Evolutionary conservation across 2,113 vertebrate genomes (phyloP).

Genomic region (Centropus unirufus): DNA sequence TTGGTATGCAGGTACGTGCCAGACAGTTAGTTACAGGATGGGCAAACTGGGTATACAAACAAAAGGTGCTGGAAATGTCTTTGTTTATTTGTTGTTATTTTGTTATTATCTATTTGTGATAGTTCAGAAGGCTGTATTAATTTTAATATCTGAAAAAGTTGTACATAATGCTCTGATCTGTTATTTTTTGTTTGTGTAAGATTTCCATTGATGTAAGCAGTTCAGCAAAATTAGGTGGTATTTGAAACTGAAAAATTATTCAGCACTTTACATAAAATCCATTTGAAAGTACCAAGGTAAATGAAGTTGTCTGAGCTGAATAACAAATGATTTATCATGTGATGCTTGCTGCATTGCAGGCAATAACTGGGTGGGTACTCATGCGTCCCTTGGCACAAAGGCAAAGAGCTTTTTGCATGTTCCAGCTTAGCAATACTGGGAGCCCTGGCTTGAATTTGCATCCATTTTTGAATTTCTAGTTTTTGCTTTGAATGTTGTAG

Average conservation of each 20-base stretch:
- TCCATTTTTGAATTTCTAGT: not conserved
- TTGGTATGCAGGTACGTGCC: not conserved
- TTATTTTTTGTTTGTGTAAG: not conserved
- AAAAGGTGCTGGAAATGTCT: not conserved
- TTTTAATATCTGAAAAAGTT: not conserved
- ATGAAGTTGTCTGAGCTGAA: not conserved
- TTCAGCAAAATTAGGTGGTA: not conserved
- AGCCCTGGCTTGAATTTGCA: not conserved
- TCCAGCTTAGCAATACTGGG: not conserved
- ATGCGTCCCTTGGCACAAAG: not conserved
- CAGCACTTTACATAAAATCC: not conserved
- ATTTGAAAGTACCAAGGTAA: not conserved
- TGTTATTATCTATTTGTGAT: not conserved
- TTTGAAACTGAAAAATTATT: not conserved
- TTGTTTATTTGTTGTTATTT: not conserved
- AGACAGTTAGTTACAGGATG: not conserved
- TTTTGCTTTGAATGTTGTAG: not conserved
- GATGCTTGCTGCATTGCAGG: not conserved
- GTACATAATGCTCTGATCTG: not conserved
- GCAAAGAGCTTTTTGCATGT: not conserved
- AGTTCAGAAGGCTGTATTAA: not conserved
- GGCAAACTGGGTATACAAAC: not conserved
- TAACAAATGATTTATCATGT: not conserved
- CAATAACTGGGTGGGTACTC: not conserved
- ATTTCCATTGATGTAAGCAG: not conserved